Evolutionary conservation across 2,113 vertebrate genomes (phyloP).

Genomic region (Nothoprocta pentlandii): DNA sequence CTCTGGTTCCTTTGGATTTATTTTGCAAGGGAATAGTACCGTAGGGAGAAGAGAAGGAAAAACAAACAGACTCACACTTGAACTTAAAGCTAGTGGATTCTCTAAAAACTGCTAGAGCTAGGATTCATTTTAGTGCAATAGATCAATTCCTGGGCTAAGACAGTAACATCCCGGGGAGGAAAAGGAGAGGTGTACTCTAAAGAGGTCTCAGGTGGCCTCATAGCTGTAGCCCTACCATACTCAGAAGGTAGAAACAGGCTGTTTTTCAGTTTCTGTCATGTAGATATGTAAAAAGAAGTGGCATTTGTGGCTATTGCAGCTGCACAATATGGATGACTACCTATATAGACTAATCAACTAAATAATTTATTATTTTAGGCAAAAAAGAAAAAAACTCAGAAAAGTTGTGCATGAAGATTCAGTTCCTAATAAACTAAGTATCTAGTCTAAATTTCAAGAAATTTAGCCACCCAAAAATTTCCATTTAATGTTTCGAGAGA

Average conservation of each 20-base stretch:
- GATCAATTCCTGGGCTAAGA: neutral
- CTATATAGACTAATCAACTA: neutral
- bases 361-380: neutral
- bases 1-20: neutral
- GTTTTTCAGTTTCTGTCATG: neutral
- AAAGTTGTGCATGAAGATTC: neutral
- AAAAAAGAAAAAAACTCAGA: neutral
- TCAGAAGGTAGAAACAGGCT: neutral
- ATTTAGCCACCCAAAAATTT: neutral
- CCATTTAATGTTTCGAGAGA: neutral
- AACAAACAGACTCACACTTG: neutral
- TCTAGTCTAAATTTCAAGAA: neutral
- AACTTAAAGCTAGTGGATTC: no score
- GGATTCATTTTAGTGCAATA: neutral
- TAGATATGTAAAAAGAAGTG: neutral
- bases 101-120: neutral
- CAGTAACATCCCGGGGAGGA: neutral
- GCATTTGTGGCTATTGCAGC: neutral
- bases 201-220: neutral
- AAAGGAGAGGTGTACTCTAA: neutral
- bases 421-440: neutral
- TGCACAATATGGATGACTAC: neutral
- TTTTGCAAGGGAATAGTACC: neutral
- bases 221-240: neutral
- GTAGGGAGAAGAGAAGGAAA: fast-evolving